Evolutionary conservation across 2,113 vertebrate species (phyloP).

Genomic region (Pteruthius melanotis): DNA sequence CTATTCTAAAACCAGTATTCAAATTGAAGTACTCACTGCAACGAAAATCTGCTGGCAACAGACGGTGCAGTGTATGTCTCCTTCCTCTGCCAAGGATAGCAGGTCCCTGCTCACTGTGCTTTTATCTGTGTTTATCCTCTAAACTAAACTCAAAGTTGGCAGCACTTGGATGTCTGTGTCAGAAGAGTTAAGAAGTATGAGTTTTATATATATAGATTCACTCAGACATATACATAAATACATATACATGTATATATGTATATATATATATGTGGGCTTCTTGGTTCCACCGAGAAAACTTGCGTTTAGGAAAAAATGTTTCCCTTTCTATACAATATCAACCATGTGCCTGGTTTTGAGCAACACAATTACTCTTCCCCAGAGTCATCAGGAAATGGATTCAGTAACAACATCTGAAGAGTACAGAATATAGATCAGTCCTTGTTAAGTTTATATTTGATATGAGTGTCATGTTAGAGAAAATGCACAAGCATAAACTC

Average conservation of each 20-base stretch:
- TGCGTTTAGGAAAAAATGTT: background rate
- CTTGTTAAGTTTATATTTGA: constrained; percentile 15
- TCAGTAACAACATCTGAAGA: background rate
- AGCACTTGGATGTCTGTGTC: background rate
- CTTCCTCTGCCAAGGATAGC: background rate
- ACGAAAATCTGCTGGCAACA: background rate
- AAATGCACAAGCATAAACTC: background rate
- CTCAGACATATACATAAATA: background rate
- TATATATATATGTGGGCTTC: background rate
- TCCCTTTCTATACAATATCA: background rate
- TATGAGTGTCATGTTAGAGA: background rate
- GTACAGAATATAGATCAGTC: constrained; percentile 9
- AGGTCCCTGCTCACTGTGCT: constrained; percentile 19
- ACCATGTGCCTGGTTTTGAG: background rate
- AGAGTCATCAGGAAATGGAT: background rate
- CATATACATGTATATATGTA: too few species aligned
- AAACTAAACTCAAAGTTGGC: background rate
- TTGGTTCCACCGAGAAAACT: background rate
- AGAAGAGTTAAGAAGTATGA: background rate
- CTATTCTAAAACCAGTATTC: background rate
- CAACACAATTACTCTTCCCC: background rate
- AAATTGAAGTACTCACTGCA: background rate
- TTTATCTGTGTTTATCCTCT: constrained; percentile 49
- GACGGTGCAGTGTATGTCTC: background rate
- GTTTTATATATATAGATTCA: background rate